Conservation (phyloP, 92 coral and sea anemone species). For the Siderastrea radians region DNA sequence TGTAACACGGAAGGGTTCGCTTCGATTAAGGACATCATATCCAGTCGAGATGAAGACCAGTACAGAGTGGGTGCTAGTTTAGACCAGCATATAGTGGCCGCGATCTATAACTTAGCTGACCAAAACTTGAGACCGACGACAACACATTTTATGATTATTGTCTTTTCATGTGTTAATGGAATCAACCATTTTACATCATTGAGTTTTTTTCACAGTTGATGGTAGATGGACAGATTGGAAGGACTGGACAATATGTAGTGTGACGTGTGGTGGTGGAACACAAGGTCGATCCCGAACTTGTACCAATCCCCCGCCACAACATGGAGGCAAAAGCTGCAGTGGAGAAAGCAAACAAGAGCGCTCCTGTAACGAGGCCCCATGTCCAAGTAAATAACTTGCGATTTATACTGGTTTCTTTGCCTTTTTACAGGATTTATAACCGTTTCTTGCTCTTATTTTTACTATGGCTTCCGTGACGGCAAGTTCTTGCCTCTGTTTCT, state of each 20-base stretch:
- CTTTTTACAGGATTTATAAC: too few species aligned
- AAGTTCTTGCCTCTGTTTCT: too few species aligned
- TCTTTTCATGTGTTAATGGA: neutral
- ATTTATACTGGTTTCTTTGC: neutral
- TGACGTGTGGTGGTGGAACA: constrained; percentile 61
- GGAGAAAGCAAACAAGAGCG: constrained; percentile 17
- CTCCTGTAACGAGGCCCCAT: constrained; percentile 33
- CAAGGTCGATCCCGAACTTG: constrained; percentile 46
- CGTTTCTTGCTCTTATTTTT: too few species aligned
- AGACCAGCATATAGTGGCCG: too few species aligned
- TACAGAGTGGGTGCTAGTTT: too few species aligned
- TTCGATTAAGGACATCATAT: too few species aligned
- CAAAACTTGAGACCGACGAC: too few species aligned
- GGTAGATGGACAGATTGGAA: constrained; percentile 34
- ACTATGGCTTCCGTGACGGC: too few species aligned
- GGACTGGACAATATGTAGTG: constrained; percentile 55
- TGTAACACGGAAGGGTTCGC: too few species aligned
- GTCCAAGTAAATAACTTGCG: constrained; percentile 35
- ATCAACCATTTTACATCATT: neutral
- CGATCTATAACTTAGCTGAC: too few species aligned
- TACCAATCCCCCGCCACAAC: constrained; percentile 41
- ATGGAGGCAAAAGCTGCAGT: constrained; percentile 36
- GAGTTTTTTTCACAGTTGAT: constrained; percentile 27
- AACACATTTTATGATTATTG: neutral
- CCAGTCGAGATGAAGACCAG: too few species aligned